Evolutionary conservation across 2,113 vertebrate species (phyloP).

Genomic region (Saguinus imperator): DNA sequence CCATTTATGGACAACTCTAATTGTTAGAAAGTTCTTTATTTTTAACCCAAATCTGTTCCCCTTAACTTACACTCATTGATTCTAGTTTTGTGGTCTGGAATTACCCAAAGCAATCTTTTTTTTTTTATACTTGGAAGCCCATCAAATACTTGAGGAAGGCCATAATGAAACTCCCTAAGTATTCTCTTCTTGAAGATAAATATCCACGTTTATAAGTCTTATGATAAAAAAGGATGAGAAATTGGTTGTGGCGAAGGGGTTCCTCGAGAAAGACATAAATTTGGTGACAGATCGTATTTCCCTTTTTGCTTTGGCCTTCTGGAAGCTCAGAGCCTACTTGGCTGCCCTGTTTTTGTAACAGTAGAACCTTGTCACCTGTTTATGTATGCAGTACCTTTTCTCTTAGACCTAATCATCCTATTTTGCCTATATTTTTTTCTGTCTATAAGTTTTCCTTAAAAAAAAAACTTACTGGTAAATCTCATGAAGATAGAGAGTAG

Average conservation of each 20-base stretch:
- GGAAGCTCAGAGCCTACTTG: conserved; percentile 53
- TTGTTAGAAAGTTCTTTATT: conserved; percentile 83
- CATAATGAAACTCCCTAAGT: conserved; percentile 76
- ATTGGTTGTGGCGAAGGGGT: conserved; percentile 46
- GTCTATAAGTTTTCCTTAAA: background rate
- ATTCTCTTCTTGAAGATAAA: conserved; percentile 74
- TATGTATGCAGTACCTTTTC: background rate
- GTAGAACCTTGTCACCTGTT: background rate
- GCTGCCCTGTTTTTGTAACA: background rate
- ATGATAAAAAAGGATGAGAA: conserved; percentile 64
- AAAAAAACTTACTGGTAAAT: background rate
- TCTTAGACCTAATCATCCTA: background rate
- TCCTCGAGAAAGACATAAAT: conserved; percentile 54
- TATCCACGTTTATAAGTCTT: conserved; percentile 63
- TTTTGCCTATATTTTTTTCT: conserved; percentile 8
- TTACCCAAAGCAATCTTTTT: conserved; percentile 77
- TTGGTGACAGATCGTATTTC: conserved; percentile 39
- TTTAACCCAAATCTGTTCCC: conserved; percentile 80
- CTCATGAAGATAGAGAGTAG: background rate
- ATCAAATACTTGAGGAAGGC: conserved; percentile 73
- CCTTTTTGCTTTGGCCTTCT: conserved; percentile 65
- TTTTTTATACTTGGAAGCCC: conserved; percentile 70
- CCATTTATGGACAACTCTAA: conserved; percentile 82
- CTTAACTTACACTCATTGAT: conserved; percentile 77
- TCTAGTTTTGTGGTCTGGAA: conserved; percentile 78